Evolutionary conservation across 2,888 invertebrate species (phyloP).

Genomic region (Chouioia cunea): DNA sequence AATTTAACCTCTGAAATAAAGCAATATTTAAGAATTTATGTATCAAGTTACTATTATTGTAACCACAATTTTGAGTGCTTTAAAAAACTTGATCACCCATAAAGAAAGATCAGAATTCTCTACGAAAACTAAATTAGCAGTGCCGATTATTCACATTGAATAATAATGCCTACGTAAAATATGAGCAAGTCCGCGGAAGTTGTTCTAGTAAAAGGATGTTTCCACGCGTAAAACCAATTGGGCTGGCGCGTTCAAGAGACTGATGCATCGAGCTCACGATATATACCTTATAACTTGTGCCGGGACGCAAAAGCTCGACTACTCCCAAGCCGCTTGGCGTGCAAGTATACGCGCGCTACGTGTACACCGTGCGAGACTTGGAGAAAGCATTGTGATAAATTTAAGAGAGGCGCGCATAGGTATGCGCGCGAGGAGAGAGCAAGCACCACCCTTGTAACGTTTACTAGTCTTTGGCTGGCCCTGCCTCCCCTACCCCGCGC

Average conservation of each 20-base stretch:
- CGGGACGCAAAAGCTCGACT: not conserved
- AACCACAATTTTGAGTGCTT: too few species aligned
- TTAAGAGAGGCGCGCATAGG: conserved; percentile 48
- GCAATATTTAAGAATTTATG: too few species aligned
- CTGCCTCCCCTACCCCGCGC: conserved; percentile 4
- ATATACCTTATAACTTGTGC: conserved; percentile 7
- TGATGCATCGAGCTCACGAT: conserved; percentile 16
- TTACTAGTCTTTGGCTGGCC: not conserved
- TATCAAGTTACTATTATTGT: too few species aligned
- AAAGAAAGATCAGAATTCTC: too few species aligned
- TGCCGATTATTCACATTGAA: too few species aligned
- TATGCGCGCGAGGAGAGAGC: conserved; percentile 43
- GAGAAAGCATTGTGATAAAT: conserved; percentile 52
- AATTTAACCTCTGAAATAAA: too few species aligned
- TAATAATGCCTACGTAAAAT: too few species aligned
- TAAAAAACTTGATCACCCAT: too few species aligned
- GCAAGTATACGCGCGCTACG: not conserved
- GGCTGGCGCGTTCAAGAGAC: not conserved
- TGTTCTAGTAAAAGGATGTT: too few species aligned
- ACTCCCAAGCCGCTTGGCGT: not conserved
- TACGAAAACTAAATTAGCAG: too few species aligned
- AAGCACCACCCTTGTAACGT: conserved; percentile 12
- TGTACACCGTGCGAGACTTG: conserved; percentile 27
- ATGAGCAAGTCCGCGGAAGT: too few species aligned
- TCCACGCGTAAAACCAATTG: conserved; percentile 28